These are phyloP conservation scores for Cephalophus harveyi DNA, from an alignment of 2,113 vertebrate species.

Conservation along the genomic window DNA sequence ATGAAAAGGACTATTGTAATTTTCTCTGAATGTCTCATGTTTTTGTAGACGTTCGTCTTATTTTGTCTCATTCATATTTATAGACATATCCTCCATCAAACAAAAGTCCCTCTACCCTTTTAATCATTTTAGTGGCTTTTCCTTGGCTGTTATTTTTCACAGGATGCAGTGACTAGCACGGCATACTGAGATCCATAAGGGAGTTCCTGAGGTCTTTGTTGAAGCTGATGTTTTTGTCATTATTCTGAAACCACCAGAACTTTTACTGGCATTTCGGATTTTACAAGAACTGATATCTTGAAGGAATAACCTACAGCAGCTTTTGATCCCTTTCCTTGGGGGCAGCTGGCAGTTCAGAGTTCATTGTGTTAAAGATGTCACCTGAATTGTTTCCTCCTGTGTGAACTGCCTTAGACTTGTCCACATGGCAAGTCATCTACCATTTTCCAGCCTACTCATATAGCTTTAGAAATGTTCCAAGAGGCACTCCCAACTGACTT, in stretches of 20 bases:
- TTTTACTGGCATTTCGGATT: not conserved
- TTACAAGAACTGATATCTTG: not conserved
- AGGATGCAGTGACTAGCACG: not conserved
- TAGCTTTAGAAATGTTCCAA: not conserved
- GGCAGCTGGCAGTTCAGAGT: not conserved
- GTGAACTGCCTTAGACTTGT: not conserved
- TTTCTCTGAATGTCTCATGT: not conserved
- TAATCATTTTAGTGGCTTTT: not conserved
- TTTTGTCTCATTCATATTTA: slow-evolving; percentile 3
- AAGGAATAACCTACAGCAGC: not conserved
- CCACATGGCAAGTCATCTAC: not conserved
- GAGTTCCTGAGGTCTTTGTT: not conserved
- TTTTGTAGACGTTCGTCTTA: not conserved
- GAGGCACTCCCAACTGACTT: slow-evolving; percentile 13
- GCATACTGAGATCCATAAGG: not conserved
- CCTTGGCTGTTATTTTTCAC: not conserved
- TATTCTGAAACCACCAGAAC: not conserved
- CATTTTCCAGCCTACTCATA: not conserved
- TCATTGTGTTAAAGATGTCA: not conserved
- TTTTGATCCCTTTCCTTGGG: not conserved
- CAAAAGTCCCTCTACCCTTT: not conserved
- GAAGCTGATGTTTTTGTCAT: not conserved
- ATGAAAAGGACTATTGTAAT: not conserved
- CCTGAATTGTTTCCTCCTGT: not conserved
- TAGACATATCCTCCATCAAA: not conserved